Conservation (phyloP, 2,888 invertebrate species). For the Chouioia cunea region DNA sequence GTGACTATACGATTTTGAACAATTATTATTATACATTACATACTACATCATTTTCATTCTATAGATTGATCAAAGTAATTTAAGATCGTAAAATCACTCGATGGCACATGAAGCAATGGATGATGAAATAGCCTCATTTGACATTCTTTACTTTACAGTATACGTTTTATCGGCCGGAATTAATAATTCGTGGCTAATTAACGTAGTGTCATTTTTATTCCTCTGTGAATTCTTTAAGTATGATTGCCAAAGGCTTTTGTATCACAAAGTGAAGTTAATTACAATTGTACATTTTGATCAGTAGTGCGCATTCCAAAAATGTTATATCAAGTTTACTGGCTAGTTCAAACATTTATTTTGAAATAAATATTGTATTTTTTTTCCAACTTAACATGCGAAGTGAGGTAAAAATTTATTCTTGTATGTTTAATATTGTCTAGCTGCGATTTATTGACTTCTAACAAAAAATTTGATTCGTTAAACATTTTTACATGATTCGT, state of each 20-base stretch:
- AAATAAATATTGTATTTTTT: too few species aligned
- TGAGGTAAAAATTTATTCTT: too few species aligned
- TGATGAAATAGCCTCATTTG: too few species aligned
- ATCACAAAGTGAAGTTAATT: conserved; percentile 10
- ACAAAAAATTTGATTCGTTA: conserved; percentile 19
- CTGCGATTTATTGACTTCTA: conserved; percentile 1
- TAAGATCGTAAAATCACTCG: too few species aligned
- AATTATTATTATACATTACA: too few species aligned
- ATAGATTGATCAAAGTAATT: too few species aligned
- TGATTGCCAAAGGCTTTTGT: conserved; percentile 39
- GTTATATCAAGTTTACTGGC: conserved; percentile 12
- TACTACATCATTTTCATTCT: too few species aligned
- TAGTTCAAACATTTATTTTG: conserved; percentile 11
- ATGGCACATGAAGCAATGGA: too few species aligned
- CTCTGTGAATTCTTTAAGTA: conserved; percentile 45
- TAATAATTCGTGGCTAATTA: too few species aligned
- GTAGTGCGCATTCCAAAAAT: conserved; percentile 8
- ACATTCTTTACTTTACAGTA: too few species aligned
- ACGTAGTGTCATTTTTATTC: conserved; percentile 10
- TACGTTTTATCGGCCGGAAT: too few species aligned
- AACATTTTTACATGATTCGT: conserved; percentile 42
- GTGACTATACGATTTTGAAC: conserved; percentile 20
- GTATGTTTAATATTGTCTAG: background rate
- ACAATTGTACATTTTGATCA: conserved; percentile 10
- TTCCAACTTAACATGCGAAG: too few species aligned